These are phyloP conservation scores for Hypselothyrea guttata DNA, from an alignment of 2,888 invertebrate species.

Conservation along the genomic window DNA sequence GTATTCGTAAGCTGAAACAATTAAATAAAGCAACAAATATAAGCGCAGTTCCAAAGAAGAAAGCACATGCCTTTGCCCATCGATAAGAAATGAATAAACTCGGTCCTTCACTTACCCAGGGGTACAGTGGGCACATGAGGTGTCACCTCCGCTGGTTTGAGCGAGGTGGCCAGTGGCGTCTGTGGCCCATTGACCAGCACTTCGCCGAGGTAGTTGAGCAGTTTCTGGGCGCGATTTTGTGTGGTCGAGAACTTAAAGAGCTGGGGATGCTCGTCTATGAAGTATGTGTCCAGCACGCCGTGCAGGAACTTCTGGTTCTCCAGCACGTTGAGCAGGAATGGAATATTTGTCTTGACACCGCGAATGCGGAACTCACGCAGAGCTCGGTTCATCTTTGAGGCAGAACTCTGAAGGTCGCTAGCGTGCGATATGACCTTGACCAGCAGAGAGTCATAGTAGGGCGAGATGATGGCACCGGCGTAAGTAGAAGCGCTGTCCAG, in stretches of 20 bases:
- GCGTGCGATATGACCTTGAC: slow-evolving; percentile 98
- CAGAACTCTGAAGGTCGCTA: slow-evolving; percentile 92
- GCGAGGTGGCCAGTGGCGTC: slow-evolving; percentile 94
- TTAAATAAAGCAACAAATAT: slow-evolving; percentile 44
- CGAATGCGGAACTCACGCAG: slow-evolving; percentile 98
- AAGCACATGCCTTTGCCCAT: slow-evolving; percentile 55
- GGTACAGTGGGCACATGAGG: slow-evolving; percentile 93
- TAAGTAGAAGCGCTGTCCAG: slow-evolving; percentile 81
- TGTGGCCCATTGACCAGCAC: slow-evolving; percentile 98
- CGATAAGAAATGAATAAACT: background rate
- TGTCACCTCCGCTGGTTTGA: slow-evolving; percentile 92
- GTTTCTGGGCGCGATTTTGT: slow-evolving; percentile 97
- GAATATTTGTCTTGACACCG: slow-evolving; percentile 99
- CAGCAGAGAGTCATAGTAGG: slow-evolving; percentile 90
- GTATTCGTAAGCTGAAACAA: slow-evolving; percentile 24
- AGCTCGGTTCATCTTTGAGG: slow-evolving; percentile 98
- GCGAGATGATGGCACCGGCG: background rate
- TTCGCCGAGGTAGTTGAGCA: slow-evolving; percentile 95
- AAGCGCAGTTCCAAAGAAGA: slow-evolving; percentile 25
- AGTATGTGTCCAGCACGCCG: slow-evolving; percentile 97
- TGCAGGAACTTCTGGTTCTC: slow-evolving; percentile 98
- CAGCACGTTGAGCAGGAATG: slow-evolving; percentile 97
- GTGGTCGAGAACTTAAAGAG: slow-evolving; percentile 94
- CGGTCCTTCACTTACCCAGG: slow-evolving; percentile 85
- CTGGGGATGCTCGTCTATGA: slow-evolving; percentile 98